A percentile compares a stretch with the other conserved stretches of the same genome.
These are phyloP conservation scores for Pseudococcus jackbeardsleyi DNA, from an alignment of 2,888 invertebrate species.

Conservation along the genomic window DNA sequence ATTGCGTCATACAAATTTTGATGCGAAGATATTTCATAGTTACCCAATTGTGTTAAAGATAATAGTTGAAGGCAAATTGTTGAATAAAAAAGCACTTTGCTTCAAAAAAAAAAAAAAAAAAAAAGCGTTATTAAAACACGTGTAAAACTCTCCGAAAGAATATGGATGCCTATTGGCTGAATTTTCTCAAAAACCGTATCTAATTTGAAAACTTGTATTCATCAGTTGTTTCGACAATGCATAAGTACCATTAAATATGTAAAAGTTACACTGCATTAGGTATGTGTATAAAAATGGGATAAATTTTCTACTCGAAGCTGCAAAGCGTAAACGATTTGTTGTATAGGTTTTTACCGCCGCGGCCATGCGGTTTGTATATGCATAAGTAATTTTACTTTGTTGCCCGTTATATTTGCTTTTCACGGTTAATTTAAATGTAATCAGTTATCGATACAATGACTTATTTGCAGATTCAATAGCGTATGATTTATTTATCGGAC, in stretches of 20 bases:
- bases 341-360: background rate
- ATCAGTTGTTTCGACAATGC: background rate
- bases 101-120: too few species aligned
- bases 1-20: background rate
- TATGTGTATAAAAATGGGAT: background rate
- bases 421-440: slow-evolving; percentile 25
- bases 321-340: slow-evolving; percentile 21
- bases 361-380: background rate
- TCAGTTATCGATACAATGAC: slow-evolving; percentile 9
- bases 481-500: slow-evolving; percentile 74
- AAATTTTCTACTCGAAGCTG: background rate
- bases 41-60: background rate
- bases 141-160: too few species aligned
- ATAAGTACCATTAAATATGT: background rate
- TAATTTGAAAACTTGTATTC: background rate
- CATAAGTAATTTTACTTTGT: slow-evolving; percentile 10
- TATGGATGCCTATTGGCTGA: background rate
- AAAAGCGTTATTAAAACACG: too few species aligned
- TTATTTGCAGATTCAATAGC: slow-evolving; percentile 68
- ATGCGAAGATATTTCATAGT: background rate
- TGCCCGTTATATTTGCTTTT: slow-evolving; percentile 30
- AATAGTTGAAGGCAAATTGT: background rate
- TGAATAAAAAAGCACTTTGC: background rate
- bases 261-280: background rate
- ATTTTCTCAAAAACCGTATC: background rate